Conservation (phyloP, 2,888 invertebrate genomes). For the Rhaphigaster nebulosa region DNA sequence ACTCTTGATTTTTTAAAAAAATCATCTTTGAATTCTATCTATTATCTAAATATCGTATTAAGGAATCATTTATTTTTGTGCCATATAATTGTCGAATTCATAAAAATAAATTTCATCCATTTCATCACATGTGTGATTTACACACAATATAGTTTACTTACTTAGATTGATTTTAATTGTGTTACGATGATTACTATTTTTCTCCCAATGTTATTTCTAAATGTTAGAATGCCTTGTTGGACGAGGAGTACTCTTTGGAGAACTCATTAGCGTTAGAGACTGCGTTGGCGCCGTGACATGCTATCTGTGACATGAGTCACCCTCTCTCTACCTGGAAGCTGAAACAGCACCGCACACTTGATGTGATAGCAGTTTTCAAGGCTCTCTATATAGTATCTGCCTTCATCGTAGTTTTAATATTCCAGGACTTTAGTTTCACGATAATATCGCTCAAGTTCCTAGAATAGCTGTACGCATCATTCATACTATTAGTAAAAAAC, state of each 20-base stretch:
- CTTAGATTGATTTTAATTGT: no score
- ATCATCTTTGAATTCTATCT: no score
- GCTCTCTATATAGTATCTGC: neutral
- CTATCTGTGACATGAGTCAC: slow-evolving; percentile 36
- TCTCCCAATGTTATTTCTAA: no score
- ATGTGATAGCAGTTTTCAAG: neutral
- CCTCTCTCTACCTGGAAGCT: neutral
- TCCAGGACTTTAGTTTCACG: neutral
- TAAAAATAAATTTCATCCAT: no score
- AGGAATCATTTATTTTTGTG: no score
- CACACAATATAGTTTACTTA: no score
- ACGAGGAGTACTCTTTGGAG: neutral
- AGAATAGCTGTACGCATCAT: neutral
- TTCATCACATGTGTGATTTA: no score
- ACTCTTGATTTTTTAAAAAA: no score
- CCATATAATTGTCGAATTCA: no score
- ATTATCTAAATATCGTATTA: no score
- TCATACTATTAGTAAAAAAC: neutral
- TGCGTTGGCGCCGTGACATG: slow-evolving; percentile 24
- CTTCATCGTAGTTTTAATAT: neutral
- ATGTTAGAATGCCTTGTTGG: no score
- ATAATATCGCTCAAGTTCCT: neutral
- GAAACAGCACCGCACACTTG: neutral
- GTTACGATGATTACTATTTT: no score
- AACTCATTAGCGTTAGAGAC: neutral